Conservation (phyloP, 2,797 vertebrate genomes). For the Gymnothorax javanicus region DNA sequence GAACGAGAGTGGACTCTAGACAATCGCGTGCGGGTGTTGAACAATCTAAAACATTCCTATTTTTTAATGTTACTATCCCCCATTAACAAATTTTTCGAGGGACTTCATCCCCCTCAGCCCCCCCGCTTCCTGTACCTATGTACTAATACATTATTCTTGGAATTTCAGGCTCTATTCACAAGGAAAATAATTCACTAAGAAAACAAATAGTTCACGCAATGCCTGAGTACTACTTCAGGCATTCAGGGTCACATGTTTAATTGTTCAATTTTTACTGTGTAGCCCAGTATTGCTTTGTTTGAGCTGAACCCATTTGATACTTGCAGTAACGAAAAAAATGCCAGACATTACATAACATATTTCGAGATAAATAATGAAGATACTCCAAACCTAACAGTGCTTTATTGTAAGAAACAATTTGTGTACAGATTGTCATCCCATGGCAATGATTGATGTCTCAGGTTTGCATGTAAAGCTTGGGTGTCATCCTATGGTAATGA, state of each 20-base stretch:
- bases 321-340: background rate
- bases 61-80: too few species aligned
- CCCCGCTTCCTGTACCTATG: conserved; percentile 56
- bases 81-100: too few species aligned
- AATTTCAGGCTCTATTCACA: conserved; percentile 89
- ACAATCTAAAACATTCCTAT: too few species aligned
- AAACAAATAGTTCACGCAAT: conserved; percentile 75
- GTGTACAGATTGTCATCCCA: conserved; percentile 87
- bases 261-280: conserved; percentile 40
- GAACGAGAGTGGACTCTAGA: too few species aligned
- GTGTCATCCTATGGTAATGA: conserved; percentile 88
- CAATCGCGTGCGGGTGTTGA: too few species aligned
- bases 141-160: conserved; percentile 55
- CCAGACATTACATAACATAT: background rate
- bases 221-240: conserved; percentile 42
- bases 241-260: background rate
- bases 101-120: conserved; percentile 35
- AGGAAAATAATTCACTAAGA: conserved; percentile 80
- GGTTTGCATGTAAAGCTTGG: conserved; percentile 91
- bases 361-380: conserved; percentile 77
- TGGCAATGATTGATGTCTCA: conserved; percentile 99
- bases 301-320: conserved; percentile 46
- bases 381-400: conserved; percentile 98
- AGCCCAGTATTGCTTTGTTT: background rate
- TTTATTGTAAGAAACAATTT: conserved; percentile 99